A percentile compares a stretch with the other conserved stretches of the same genome.
Conservation (phyloP, 2,888 invertebrate genomes). For the Ormyrus nitidulus region DNA sequence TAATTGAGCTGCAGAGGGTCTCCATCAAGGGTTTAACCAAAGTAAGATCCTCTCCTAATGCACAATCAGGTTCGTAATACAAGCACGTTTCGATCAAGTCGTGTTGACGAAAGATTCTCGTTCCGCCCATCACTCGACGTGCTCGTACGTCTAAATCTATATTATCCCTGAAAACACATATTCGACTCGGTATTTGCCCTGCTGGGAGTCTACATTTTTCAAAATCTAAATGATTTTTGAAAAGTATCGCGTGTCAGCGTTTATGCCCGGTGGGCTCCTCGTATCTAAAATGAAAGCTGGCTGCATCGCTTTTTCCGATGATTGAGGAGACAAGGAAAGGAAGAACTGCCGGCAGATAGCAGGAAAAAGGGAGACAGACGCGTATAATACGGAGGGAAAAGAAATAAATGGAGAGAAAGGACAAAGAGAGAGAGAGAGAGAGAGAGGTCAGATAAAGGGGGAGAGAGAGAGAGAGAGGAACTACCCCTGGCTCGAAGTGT, state of each 20-base stretch:
- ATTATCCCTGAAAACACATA: too few relatives aligned
- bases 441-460: background rate
- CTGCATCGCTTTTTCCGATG: constrained; percentile 19
- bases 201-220: background rate
- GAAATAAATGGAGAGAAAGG: constrained; percentile 44
- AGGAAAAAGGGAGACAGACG: constrained; percentile 7
- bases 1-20: constrained; percentile 36
- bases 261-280: background rate
- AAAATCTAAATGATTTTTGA: background rate
- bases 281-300: background rate
- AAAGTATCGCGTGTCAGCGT: constrained; percentile 9
- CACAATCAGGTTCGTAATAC: too few relatives aligned
- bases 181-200: too few relatives aligned
- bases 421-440: constrained; percentile 27
- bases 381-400: constrained; percentile 37
- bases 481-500: constrained; percentile 10
- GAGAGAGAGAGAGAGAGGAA: constrained; percentile 27
- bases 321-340: constrained; percentile 44
- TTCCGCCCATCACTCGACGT: too few relatives aligned
- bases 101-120: too few relatives aligned
- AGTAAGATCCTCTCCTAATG: constrained; percentile 5
- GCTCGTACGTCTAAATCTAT: too few relatives aligned
- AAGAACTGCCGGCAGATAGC: constrained; percentile 5
- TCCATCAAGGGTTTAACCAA: background rate
- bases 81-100: too few relatives aligned